Conservation (phyloP, 2,888 invertebrate species). For the Stenichneumon culpator region DNA sequence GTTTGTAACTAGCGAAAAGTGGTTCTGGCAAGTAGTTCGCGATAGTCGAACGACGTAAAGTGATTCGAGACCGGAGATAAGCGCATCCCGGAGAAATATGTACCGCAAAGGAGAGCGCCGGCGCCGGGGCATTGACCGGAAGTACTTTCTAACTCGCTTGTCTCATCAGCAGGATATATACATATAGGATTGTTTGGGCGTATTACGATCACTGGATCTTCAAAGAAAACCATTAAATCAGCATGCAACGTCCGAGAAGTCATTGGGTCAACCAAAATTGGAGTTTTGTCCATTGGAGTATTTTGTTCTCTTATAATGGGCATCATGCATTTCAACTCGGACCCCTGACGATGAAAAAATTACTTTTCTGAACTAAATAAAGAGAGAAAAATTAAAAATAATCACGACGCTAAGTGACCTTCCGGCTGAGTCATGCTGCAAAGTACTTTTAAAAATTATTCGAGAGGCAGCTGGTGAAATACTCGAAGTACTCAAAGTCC, state of each 20-base stretch:
- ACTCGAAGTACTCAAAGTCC: too few relatives aligned
- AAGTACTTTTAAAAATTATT: neutral
- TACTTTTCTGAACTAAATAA: neutral
- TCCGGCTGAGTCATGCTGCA: neutral
- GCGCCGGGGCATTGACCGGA: slow-evolving; percentile 59
- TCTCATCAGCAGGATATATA: neutral
- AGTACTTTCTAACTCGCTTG: slow-evolving; percentile 60
- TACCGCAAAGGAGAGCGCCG: slow-evolving; percentile 24
- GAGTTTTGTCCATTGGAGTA: too few relatives aligned
- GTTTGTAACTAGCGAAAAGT: neutral
- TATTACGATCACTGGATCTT: slow-evolving; percentile 15
- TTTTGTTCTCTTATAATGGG: neutral
- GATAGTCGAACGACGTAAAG: slow-evolving; percentile 15
- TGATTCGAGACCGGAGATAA: slow-evolving; percentile 19
- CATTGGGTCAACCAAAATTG: neutral
- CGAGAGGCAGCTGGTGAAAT: too few relatives aligned
- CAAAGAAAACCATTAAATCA: slow-evolving; percentile 20
- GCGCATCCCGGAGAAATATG: neutral
- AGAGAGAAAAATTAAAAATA: neutral
- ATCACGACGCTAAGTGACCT: neutral
- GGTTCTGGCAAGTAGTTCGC: slow-evolving; percentile 8
- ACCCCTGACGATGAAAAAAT: neutral
- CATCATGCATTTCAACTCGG: neutral
- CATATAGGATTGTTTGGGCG: neutral
- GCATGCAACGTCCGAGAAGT: neutral